Base-by-base conservation (phyloP, 2,888 invertebrate genomes). In the Dicycla oo region DNA sequence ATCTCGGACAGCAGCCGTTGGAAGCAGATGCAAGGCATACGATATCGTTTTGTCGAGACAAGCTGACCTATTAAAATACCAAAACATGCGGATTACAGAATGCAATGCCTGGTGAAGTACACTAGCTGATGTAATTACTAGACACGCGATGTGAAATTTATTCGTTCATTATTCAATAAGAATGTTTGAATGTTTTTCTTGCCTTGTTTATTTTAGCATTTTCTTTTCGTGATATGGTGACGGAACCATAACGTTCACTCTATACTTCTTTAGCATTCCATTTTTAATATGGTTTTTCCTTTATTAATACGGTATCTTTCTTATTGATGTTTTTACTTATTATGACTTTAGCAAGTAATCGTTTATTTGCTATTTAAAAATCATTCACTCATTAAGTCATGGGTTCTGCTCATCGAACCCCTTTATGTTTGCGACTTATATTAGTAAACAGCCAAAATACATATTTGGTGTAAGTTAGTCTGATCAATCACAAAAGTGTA, bases 401-500 rank as follows among this genome's bases (percentile, higher is more conserved):
- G 20, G 18, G 18, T 53, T 23, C 11, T 15, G n/a, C 38, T 54
- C 2, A 40, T 49, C 6, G 8, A 57, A 23, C 40, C 23, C 64
- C 43, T 58, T 66, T 23, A 45, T 58, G 45, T 64, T 73, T 61
- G 38, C 18, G 3, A 64, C 40, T 53, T 61, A 67, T 26, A 57
- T 58, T 30, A 56, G 56, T 60, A 57, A 75, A 73, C 51, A 73
- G 11, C 47, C 56, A 61, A 49, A 80, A 63, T 69, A 62, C 53
- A 73, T 74, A 65, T 82, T 70, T 64, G 64, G 49, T 74, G 26
- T 54, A 57, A 64, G 61, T 61, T 68, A 61, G 49, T 68, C 69
- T 63, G 64, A 73, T 84, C 71, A 82, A 79, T 81, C 66, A 81
- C 63, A 74, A 73, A 79, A 80, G 76, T 86, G 83, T 79, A 69